phyloP scores from a whole-genome alignment of 2,888 invertebrate species.

The Andrena fulva region DNA sequence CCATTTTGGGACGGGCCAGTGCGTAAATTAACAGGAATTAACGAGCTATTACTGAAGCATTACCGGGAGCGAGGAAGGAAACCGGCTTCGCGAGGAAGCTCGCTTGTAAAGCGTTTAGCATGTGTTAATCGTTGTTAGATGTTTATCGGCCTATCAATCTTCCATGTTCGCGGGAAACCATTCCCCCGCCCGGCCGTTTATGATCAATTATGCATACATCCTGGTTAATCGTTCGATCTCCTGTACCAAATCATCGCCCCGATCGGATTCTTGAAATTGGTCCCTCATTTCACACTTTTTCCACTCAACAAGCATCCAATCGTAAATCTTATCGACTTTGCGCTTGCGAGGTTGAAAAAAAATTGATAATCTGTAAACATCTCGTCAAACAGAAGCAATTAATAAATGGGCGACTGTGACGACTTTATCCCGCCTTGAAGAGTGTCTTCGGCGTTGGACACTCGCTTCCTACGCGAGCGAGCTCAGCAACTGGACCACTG shows the following conservation, averaged over 20 bases:
- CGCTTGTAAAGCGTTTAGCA: constrained; percentile 3
- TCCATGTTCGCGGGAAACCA: background rate
- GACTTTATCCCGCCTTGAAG: too few relatives aligned
- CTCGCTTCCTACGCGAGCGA: background rate
- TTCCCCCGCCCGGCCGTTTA: background rate
- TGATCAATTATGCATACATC: background rate
- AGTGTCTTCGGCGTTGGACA: background rate
- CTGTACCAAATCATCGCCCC: background rate
- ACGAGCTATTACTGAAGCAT: constrained; percentile 19
- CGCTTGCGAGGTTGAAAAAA: too few relatives aligned
- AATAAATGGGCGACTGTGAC: too few relatives aligned
- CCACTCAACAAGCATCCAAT: background rate
- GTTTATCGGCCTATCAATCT: constrained; percentile 21
- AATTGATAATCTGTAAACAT: too few relatives aligned
- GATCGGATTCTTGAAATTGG: constrained; percentile 4
- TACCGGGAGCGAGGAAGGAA: background rate
- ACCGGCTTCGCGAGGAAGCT: constrained; percentile 3
- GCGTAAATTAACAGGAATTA: constrained; percentile 7
- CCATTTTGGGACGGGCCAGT: too few relatives aligned
- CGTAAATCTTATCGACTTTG: background rate
- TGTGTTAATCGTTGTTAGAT: constrained; percentile 8
- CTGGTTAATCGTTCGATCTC: background rate
- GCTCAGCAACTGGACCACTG: too few relatives aligned
- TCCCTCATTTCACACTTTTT: background rate
- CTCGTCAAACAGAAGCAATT: too few relatives aligned